Evolutionary conservation across 1,140 invertebrate species (phyloP).

Genomic region (Microvelia longipes): DNA sequence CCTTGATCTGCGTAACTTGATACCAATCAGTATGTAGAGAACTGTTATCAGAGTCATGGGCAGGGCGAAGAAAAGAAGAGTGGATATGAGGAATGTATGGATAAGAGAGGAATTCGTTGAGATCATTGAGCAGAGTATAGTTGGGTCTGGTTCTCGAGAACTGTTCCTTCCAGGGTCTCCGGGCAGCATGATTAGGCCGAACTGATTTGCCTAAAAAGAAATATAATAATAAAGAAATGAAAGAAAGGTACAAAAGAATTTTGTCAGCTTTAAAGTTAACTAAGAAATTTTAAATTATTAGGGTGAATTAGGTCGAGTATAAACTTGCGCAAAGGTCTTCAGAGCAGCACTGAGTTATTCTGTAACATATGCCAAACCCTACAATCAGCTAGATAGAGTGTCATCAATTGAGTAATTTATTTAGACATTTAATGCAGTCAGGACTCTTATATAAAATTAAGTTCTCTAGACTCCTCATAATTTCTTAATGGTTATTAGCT

Average conservation of each 20-base stretch:
- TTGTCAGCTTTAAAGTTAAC: background rate
- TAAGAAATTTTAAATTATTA: background rate
- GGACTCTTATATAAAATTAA: too few relatives aligned
- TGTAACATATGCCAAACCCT: too few relatives aligned
- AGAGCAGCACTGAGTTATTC: too few relatives aligned
- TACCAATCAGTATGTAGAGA: slow-evolving; percentile 66
- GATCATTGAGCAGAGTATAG: slow-evolving; percentile 33
- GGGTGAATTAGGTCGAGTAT: too few relatives aligned
- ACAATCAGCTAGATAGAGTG: too few relatives aligned
- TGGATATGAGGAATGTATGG: slow-evolving; percentile 68
- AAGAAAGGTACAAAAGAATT: background rate
- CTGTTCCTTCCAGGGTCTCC: slow-evolving; percentile 23
- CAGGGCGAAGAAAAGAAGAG: slow-evolving; percentile 65
- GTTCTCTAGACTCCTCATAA: too few relatives aligned
- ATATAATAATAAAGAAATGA: slow-evolving; percentile 1
- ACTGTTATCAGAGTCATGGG: slow-evolving; percentile 75
- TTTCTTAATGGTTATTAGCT: too few relatives aligned
- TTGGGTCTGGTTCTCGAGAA: slow-evolving; percentile 14
- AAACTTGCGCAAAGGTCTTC: too few relatives aligned
- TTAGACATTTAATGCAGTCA: too few relatives aligned
- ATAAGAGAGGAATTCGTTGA: slow-evolving; percentile 34
- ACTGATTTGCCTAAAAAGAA: slow-evolving; percentile 46
- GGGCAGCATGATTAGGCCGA: slow-evolving; percentile 42
- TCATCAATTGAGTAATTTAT: too few relatives aligned
- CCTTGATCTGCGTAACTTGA: slow-evolving; percentile 48